These are phyloP conservation scores for Akabosia matsudoensis DNA, from an alignment of 1,140 invertebrate species.

Conservation along the genomic window DNA sequence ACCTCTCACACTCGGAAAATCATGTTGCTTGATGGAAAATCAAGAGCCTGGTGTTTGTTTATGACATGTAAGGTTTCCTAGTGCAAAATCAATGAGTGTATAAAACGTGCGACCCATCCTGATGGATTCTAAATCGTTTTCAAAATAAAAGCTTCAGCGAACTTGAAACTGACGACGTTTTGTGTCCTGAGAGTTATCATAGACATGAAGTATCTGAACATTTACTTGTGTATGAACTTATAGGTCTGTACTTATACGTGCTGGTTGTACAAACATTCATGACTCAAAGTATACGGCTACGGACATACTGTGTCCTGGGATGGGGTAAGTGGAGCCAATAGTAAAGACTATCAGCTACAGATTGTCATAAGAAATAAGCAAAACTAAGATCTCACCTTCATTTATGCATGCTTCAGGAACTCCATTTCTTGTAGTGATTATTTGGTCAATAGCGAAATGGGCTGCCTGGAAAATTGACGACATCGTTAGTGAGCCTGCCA, in stretches of 20 bases:
- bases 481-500: background rate
- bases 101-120: no score
- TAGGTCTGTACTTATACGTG: slow-evolving; percentile 87
- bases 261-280: slow-evolving; percentile 88
- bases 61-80: no score
- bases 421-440: background rate
- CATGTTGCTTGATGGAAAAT: no score
- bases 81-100: no score
- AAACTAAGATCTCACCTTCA: background rate
- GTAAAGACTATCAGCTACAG: background rate
- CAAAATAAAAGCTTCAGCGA: no score
- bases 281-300: slow-evolving; percentile 81
- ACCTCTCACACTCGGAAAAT: no score
- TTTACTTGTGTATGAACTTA: slow-evolving; percentile 18
- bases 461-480: background rate
- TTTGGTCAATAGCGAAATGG: background rate
- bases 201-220: background rate
- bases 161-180: no score
- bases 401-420: no score
- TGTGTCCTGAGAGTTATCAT: background rate
- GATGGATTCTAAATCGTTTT: no score
- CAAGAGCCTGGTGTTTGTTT: no score
- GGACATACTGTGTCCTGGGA: slow-evolving; percentile 79
- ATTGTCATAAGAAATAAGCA: background rate
- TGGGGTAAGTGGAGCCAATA: slow-evolving; percentile 73